A percentile compares a stretch with the other conserved stretches of the same genome.
phyloP scores from a whole-genome alignment of 1,140 invertebrate species.

The Acromyrmex charruanus region DNA sequence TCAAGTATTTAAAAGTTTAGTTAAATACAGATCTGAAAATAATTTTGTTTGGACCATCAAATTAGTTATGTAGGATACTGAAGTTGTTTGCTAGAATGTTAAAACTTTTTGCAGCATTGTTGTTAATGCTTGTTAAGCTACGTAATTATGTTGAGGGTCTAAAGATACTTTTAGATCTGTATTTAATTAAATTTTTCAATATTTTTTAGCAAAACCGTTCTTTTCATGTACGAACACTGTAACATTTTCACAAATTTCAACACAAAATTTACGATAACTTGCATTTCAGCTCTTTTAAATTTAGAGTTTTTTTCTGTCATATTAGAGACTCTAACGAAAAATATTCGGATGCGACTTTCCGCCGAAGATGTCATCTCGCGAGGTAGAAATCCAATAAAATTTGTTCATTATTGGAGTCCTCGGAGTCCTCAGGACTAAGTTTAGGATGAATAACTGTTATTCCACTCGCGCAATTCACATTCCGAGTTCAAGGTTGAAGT shows the following conservation, averaged over 20 bases:
- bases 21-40: too few relatives aligned
- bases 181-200: too few relatives aligned
- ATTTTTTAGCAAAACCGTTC: too few relatives aligned
- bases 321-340: background rate
- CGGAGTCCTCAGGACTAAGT: background rate
- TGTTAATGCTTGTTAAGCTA: too few relatives aligned
- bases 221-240: background rate
- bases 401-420: background rate
- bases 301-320: background rate
- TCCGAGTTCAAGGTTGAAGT: slow-evolving; percentile 2
- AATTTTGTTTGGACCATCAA: too few relatives aligned
- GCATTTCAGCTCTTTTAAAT: slow-evolving; percentile 1
- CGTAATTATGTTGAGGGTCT: too few relatives aligned
- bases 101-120: too few relatives aligned
- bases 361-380: background rate
- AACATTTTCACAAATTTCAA: slow-evolving; percentile 1
- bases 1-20: too few relatives aligned
- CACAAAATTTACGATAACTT: background rate
- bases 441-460: background rate
- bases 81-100: too few relatives aligned
- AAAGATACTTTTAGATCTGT: too few relatives aligned
- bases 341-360: background rate
- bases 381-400: background rate
- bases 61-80: too few relatives aligned
- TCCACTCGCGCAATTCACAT: background rate